Conservation (phyloP, 2,113 vertebrate genomes). For the Chionodraco myersi region DNA sequence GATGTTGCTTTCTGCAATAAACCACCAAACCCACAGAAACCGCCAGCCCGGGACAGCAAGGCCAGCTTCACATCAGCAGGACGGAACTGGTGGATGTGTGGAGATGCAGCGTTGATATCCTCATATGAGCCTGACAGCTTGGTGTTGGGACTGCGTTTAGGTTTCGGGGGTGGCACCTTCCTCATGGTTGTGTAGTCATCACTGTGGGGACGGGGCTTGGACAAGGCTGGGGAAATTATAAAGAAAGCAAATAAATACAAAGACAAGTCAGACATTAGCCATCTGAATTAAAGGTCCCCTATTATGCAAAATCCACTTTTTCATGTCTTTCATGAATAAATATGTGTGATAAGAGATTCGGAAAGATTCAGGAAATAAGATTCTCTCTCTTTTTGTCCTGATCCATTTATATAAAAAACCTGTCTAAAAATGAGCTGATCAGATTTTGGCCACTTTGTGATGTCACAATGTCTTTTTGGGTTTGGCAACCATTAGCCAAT, state of each 20-base stretch:
- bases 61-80: constrained; percentile 85
- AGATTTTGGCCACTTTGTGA: too few species aligned
- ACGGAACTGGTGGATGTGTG: constrained; percentile 75
- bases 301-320: too few species aligned
- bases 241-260: constrained; percentile 24
- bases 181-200: constrained; percentile 97
- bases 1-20: constrained; percentile 80
- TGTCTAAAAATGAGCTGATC: too few species aligned
- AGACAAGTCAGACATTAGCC: constrained; percentile 4
- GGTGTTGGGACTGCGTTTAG: constrained; percentile 94
- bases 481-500: too few species aligned
- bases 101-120: constrained; percentile 87
- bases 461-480: too few species aligned
- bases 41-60: constrained; percentile 76
- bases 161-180: constrained; percentile 96
- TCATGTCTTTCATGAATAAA: too few species aligned
- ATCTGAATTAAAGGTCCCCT: not conserved
- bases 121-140: constrained; percentile 95
- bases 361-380: too few species aligned
- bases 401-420: too few species aligned
- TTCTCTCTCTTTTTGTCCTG: too few species aligned
- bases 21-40: constrained; percentile 71
- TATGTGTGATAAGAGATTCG: too few species aligned
- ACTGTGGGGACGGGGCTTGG: constrained; percentile 94
- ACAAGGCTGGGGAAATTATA: constrained; percentile 79